phyloP scores from a whole-genome alignment of 2,797 vertebrate genomes.

The Gallinago solitaria region DNA sequence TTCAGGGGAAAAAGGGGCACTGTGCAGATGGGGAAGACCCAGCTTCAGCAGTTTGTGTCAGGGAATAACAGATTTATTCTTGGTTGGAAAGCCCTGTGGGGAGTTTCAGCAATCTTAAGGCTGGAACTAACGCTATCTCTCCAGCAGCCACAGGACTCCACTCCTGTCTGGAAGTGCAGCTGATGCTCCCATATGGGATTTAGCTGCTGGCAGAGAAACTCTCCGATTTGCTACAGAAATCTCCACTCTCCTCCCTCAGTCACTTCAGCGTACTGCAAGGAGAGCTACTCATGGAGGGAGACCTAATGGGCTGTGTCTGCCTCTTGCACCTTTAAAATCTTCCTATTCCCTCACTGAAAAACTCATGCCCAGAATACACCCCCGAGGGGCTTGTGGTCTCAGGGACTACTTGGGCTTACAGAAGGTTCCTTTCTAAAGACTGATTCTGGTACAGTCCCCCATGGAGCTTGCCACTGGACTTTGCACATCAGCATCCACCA shows the following conservation, averaged over 20 bases:
- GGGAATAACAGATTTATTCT: constrained; percentile 69
- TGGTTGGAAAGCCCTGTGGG: constrained; percentile 67
- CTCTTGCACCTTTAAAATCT: constrained; percentile 32
- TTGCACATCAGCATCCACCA: not conserved
- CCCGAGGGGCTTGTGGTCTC: not conserved
- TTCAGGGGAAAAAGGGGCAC: constrained; percentile 59
- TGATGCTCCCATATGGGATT: constrained; percentile 69
- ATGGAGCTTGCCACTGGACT: not conserved
- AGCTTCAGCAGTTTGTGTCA: constrained; percentile 70
- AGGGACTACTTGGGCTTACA: not conserved
- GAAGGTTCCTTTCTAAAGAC: not conserved
- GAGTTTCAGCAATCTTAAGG: constrained; percentile 62
- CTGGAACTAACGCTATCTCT: constrained; percentile 62
- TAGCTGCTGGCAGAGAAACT: constrained; percentile 60
- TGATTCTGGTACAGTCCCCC: not conserved
- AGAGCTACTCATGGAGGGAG: constrained; percentile 58
- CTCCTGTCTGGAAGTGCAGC: constrained; percentile 65
- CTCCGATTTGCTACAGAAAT: constrained; percentile 49
- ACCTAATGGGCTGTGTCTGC: constrained; percentile 27
- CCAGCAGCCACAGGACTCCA: constrained; percentile 64
- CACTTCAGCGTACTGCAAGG: not conserved
- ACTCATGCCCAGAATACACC: not conserved
- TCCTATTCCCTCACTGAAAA: not conserved
- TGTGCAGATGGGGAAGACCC: constrained; percentile 72
- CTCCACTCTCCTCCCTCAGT: constrained; percentile 39